Conservation (phyloP, 2,888 invertebrate genomes). For the Eugnorisma glareosa region DNA sequence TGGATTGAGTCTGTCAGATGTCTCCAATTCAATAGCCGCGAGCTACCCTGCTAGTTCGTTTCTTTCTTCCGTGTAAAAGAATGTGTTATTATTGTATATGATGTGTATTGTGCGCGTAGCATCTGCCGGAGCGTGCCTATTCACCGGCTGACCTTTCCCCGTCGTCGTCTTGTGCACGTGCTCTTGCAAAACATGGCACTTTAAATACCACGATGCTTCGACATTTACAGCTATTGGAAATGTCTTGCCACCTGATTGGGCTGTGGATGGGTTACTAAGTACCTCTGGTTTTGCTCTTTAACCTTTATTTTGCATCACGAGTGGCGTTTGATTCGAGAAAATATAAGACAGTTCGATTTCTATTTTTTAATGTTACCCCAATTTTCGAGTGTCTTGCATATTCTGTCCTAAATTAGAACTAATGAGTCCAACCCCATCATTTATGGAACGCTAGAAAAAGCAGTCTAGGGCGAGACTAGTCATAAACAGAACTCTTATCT, state of each 20-base stretch:
- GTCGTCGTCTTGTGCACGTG: constrained; percentile 78
- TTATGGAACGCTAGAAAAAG: constrained; percentile 27
- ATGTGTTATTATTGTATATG: constrained; percentile 74
- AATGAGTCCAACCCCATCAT: constrained; percentile 20
- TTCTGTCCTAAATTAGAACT: constrained; percentile 14
- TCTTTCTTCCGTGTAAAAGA: constrained; percentile 50
- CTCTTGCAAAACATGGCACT: constrained; percentile 75
- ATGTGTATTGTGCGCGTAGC: constrained; percentile 78
- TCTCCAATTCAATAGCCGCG: constrained; percentile 21
- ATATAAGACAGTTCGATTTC: background rate
- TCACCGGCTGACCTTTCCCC: constrained; percentile 84
- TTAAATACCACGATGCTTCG: constrained; percentile 71
- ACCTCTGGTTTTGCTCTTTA: constrained; percentile 16
- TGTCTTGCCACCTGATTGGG: constrained; percentile 52
- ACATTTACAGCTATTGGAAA: constrained; percentile 69
- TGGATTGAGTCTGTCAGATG: constrained; percentile 10
- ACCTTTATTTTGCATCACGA: constrained; percentile 7
- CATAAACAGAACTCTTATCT: constrained; percentile 62
- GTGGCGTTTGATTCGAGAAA: background rate
- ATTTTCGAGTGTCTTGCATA: background rate
- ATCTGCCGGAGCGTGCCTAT: constrained; percentile 83
- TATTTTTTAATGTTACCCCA: background rate
- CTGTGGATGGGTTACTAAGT: constrained; percentile 13
- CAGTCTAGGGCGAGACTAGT: constrained; percentile 11
- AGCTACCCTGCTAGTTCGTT: constrained; percentile 27